Conservation (phyloP, 2,888 invertebrate species). For the Resseliella maxima region DNA sequence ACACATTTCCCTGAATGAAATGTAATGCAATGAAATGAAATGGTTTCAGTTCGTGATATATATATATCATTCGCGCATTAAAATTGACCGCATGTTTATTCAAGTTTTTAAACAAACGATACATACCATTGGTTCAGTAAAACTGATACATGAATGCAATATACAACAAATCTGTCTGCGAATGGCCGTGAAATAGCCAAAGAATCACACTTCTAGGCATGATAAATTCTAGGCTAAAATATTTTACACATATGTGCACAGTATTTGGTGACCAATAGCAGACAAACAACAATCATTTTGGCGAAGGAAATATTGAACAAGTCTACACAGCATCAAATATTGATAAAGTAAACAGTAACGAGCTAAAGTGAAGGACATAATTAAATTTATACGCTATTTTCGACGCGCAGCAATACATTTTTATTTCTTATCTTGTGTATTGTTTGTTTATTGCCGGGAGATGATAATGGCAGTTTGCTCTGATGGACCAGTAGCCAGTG, state of each 20-base stretch:
- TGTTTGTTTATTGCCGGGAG: background rate
- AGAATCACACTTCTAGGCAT: background rate
- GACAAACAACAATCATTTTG: background rate
- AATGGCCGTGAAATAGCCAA: background rate
- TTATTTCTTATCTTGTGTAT: background rate
- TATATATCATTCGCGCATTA: conserved; percentile 34
- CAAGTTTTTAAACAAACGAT: conserved; percentile 20
- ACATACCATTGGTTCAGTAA: background rate
- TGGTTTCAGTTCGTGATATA: conserved; percentile 8
- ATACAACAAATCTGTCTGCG: background rate
- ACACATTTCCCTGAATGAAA: background rate
- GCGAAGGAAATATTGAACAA: background rate
- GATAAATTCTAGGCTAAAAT: background rate
- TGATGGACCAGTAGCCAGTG: background rate
- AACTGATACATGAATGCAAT: background rate
- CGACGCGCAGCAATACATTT: background rate
- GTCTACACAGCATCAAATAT: background rate
- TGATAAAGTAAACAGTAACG: conserved; percentile 8
- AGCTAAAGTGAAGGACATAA: conserved; percentile 22
- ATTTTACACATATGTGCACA: background rate
- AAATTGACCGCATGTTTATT: conserved; percentile 47
- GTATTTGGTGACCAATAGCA: too few species aligned
- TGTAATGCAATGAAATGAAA: background rate
- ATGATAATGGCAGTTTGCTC: background rate
- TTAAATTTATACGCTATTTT: conserved; percentile 15